Evolutionary conservation across 2,888 invertebrate genomes (phyloP), one percentile per base, ranked within the genome.

Genomic region (Oegoconia quadripuncta): DNA sequence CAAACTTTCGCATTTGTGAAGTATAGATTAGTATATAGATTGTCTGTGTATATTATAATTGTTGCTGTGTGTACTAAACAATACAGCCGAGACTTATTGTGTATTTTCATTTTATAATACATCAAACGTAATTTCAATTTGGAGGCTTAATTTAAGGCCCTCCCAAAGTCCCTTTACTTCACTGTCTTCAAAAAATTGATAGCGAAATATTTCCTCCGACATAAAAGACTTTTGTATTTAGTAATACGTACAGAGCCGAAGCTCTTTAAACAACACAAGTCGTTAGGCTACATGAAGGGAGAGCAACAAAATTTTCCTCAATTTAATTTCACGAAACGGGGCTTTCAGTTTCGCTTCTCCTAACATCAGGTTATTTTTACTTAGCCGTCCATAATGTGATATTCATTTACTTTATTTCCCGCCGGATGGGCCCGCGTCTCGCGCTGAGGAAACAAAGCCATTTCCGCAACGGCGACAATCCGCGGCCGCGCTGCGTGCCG

Each of bases 381-480:
- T 64, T 58, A 52, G 51, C 52, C 55, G 54, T 62, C 59, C 63
- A 64, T 73, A 66, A 74, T 72, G 71, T 66, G 73, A 74, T 77
- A 75, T 82, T 75, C 71, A 74, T 78, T 82, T 73, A 72, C 74
- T 78, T 74, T 71, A 75, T 81, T 78, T 77, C 74, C 74, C 74
- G 60, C 54, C 70, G 75, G 75, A 78, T 64, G 68, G 55, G 56
- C 58, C 59, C 61, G 56, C 63, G 61, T 57, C 61, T 64, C 56
- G 61, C 63, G 55, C 53, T 6, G 28, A 74, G 80, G 77, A 80
- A 81, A 81, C 82, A 82, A 81, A 80, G 76, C 74, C 71, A 79
- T 82, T 80, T 83, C 82, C 82, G 69, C 55, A 61, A 61, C 63
- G 64, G 59, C 55, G 61, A 49, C 62, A 58, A 63, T 63, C 62